Evolutionary conservation across 2,888 invertebrate species (phyloP).

Genomic region (Thyatira batis): DNA sequence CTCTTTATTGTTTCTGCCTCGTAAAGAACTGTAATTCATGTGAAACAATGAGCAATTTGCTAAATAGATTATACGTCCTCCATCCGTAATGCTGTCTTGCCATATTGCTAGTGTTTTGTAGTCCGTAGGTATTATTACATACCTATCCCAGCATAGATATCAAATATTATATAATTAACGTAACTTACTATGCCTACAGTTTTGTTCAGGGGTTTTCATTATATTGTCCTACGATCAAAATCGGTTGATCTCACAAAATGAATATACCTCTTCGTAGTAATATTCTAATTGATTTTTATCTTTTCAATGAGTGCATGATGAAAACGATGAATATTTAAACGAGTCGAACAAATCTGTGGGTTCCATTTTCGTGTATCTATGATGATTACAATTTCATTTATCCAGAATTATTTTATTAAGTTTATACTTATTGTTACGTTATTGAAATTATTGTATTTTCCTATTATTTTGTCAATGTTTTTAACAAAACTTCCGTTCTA

Average conservation of each 20-base stretch:
- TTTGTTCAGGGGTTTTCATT: not conserved
- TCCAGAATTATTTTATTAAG: constrained; percentile 37
- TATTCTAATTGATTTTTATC: not conserved
- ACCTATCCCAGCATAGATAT: constrained; percentile 44
- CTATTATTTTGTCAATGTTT: constrained; percentile 28
- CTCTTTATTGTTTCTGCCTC: constrained; percentile 77
- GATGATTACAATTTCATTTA: constrained; percentile 18
- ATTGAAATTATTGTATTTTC: constrained; percentile 32
- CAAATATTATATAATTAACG: constrained; percentile 27
- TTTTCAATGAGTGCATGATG: not conserved
- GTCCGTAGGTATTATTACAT: constrained; percentile 62
- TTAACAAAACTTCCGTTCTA: constrained; percentile 66
- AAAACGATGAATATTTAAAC: not conserved
- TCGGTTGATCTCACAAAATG: not conserved
- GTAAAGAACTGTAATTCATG: constrained; percentile 75
- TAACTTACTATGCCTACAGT: constrained; percentile 7
- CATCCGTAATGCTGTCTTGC: constrained; percentile 80
- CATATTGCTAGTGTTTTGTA: constrained; percentile 77
- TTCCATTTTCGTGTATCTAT: constrained; percentile 3
- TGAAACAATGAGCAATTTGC: constrained; percentile 80
- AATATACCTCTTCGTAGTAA: not conserved
- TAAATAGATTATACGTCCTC: constrained; percentile 79
- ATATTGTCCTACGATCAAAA: not conserved
- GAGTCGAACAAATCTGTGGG: not conserved
- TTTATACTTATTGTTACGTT: constrained; percentile 45